A percentile compares a stretch with the other conserved stretches of the same genome.
phyloP scores from a whole-genome alignment of 2,888 invertebrate genomes.

The Caenorhabditis becei region DNA sequence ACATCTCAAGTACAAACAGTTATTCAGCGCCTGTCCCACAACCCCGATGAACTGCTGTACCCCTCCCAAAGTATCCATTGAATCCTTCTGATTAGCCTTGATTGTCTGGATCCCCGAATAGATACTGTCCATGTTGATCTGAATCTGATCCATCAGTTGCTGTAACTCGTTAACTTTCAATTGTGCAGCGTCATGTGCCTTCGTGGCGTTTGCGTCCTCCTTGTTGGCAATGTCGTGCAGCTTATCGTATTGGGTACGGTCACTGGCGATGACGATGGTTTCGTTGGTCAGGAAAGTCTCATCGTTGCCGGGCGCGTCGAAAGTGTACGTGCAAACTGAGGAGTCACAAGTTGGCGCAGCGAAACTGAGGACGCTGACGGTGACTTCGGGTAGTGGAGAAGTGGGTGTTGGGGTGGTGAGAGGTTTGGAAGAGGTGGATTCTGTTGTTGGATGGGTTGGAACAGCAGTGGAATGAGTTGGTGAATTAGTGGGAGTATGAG shows the following conservation, averaged over 20 bases:
- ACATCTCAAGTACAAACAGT: slow-evolving; percentile 32
- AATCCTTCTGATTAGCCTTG: slow-evolving; percentile 22
- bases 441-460: too few relatives aligned
- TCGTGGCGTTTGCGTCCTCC: slow-evolving; percentile 6
- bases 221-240: background rate
- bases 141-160: slow-evolving; percentile 17
- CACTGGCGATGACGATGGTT: background rate
- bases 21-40: background rate
- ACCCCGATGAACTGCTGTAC: slow-evolving; percentile 22
- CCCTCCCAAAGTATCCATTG: background rate
- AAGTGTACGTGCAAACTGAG: slow-evolving; percentile 27
- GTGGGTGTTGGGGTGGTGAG: slow-evolving; percentile 14
- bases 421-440: too few relatives aligned
- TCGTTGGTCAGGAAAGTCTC: slow-evolving; percentile 32
- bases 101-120: slow-evolving; percentile 19
- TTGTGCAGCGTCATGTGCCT: slow-evolving; percentile 32
- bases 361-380: slow-evolving; percentile 35
- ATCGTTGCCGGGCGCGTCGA: slow-evolving; percentile 40
- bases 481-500: too few relatives aligned
- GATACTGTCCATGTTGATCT: slow-evolving; percentile 7
- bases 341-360: slow-evolving; percentile 9
- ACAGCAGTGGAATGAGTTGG: too few relatives aligned
- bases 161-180: slow-evolving; percentile 25
- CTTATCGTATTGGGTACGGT: slow-evolving; percentile 9
- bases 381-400: slow-evolving; percentile 39